These are phyloP conservation scores for Watsonalla binaria DNA, from an alignment of 2,888 invertebrate species.

Conservation along the genomic window DNA sequence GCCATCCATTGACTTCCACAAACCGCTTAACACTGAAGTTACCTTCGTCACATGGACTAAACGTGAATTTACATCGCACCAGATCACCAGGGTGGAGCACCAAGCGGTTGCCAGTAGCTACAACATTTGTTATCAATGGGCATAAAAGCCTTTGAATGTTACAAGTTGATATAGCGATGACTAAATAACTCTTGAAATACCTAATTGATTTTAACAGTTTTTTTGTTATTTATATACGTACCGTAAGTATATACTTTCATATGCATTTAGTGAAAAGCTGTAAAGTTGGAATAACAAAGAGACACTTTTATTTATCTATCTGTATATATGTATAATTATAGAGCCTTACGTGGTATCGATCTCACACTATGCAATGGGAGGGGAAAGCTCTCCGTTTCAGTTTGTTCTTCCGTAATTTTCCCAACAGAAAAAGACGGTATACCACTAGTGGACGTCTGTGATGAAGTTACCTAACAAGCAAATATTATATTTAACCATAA, in stretches of 20 bases:
- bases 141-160: no score
- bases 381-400: conserved; percentile 35
- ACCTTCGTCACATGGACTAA: conserved; percentile 61
- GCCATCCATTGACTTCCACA: conserved; percentile 70
- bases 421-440: conserved; percentile 42
- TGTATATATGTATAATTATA: background rate
- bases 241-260: background rate
- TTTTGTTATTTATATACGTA: no score
- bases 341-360: conserved; percentile 13
- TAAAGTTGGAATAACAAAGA: background rate
- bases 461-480: conserved; percentile 43
- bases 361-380: conserved; percentile 48
- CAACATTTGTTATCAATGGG: conserved; percentile 8
- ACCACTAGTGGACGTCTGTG: conserved; percentile 63
- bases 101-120: conserved; percentile 43
- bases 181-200: no score
- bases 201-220: no score
- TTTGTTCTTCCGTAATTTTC: conserved; percentile 29
- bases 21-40: conserved; percentile 56
- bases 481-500: no score
- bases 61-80: conserved; percentile 65
- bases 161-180: no score
- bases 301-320: conserved; percentile 10
- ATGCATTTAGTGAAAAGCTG: background rate
- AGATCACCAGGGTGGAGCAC: conserved; percentile 62